Evolutionary conservation across 2,797 vertebrate species (phyloP).

Genomic region (Pantherophis alleghaniensis): DNA sequence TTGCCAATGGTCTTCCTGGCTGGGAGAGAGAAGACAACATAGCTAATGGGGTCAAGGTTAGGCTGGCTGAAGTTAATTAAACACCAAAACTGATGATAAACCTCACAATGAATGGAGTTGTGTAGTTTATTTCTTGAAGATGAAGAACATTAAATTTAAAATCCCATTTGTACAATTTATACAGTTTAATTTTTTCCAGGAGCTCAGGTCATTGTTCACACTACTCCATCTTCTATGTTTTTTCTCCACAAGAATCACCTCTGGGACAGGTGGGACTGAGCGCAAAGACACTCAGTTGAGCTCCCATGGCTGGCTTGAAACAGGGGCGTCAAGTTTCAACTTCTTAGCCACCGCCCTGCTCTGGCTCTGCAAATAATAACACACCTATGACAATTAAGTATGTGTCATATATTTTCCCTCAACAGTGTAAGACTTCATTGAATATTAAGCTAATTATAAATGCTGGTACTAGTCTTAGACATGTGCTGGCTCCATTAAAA

Average conservation of each 20-base stretch:
- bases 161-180: background rate
- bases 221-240: background rate
- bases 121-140: background rate
- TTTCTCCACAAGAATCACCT: background rate
- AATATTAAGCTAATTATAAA: background rate
- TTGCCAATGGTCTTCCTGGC: background rate
- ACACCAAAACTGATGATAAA: background rate
- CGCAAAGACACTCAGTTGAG: background rate
- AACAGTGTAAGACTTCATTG: background rate
- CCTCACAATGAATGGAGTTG: background rate
- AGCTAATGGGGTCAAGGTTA: background rate
- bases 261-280: background rate
- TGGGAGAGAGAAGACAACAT: background rate
- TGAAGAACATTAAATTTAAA: background rate
- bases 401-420: background rate
- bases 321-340: background rate
- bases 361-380: background rate
- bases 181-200: background rate
- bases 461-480: background rate
- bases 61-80: background rate
- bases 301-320: background rate
- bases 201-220: background rate
- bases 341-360: background rate
- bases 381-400: background rate
- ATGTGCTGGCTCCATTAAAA: background rate